These are phyloP conservation scores for Oryzias curvinotus DNA, from an alignment of 2,113 vertebrate species.

Conservation along the genomic window DNA sequence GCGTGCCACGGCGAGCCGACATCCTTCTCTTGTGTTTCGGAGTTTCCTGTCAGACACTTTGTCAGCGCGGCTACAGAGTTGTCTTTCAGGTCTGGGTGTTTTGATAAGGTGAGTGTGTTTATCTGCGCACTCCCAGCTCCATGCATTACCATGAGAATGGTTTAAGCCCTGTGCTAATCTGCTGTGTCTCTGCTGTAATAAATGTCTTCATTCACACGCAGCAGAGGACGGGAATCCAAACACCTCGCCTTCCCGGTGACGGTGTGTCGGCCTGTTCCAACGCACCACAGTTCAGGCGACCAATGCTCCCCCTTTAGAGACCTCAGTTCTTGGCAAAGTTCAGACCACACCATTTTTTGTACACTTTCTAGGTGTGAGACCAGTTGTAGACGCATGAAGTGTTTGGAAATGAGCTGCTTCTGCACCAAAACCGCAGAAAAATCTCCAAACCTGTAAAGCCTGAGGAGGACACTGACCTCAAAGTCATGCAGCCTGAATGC, in stretches of 20 bases:
- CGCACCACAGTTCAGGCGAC: slow-evolving; percentile 13
- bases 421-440: too few species aligned
- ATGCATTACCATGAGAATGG: slow-evolving; percentile 74
- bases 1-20: slow-evolving; percentile 14
- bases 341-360: too few species aligned
- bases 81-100: slow-evolving; percentile 61
- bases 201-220: slow-evolving; percentile 70
- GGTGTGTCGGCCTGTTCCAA: slow-evolving; percentile 34
- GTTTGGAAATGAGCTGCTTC: too few species aligned
- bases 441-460: too few species aligned
- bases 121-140: slow-evolving; percentile 65
- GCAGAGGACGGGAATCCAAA: slow-evolving; percentile 23
- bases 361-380: too few species aligned
- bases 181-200: slow-evolving; percentile 69
- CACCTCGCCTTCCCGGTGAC: slow-evolving; percentile 20
- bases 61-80: slow-evolving; percentile 49
- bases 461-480: too few species aligned
- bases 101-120: slow-evolving; percentile 74
- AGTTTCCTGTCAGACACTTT: slow-evolving; percentile 21
- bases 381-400: too few species aligned
- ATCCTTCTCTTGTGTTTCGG: slow-evolving; percentile 21
- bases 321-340: too few species aligned
- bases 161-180: slow-evolving; percentile 71
- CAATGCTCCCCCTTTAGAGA: neutral
- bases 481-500: too few species aligned